Evolutionary conservation across 35 echinoderm and acorn worm genomes (phyloP), one percentile per base, ranked within the genome.

Genomic region (Patiria miniata): DNA sequence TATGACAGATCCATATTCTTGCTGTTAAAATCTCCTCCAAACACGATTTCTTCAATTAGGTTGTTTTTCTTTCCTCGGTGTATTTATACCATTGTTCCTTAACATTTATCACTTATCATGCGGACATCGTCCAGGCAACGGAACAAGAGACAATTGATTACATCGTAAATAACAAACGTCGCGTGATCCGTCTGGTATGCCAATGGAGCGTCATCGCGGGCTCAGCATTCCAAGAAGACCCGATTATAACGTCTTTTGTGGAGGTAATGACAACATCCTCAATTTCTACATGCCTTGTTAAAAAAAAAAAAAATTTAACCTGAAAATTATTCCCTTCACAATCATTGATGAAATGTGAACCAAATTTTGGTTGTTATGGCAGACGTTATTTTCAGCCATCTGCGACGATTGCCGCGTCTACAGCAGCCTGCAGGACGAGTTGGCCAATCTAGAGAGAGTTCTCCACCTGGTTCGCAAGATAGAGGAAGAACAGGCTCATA

Each of bases 51-150:
- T n/a, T n/a, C 42, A 4, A 47, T 4, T 6, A 4, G 42, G 42
- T 4, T 47, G 42, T 47, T 47, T 12, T 4, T 47, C 42, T 47
- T 47, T 36, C 16, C 7, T 9, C 36, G 17, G 77, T 79, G n/a
- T 79, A 47, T 47, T 12, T 12, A 47, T 6, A 12, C 12, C 42
- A 47, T n/a, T n/a, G 42, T 77, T 60, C 96, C 96, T 99, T 99
- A 86, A 95, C 83, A 78, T 55, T 61, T 26, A 53, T 38, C 60
- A 99, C 96, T 83, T 99, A 99, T 90, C 96, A 99, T 91, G 89
- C 96, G 40, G 89, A 99, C 83, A 77, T 83, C 82, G 79, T 86
- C 90, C 30, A 90, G 80, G 85, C 80, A 42, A 81, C 92, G 40
- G 88, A 95, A 76, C 87, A 92, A 77, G 76, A 90, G 86, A 94